Evolutionary conservation across 2,797 vertebrate genomes (phyloP).

Genomic region (Stomatorhinus walkeri): DNA sequence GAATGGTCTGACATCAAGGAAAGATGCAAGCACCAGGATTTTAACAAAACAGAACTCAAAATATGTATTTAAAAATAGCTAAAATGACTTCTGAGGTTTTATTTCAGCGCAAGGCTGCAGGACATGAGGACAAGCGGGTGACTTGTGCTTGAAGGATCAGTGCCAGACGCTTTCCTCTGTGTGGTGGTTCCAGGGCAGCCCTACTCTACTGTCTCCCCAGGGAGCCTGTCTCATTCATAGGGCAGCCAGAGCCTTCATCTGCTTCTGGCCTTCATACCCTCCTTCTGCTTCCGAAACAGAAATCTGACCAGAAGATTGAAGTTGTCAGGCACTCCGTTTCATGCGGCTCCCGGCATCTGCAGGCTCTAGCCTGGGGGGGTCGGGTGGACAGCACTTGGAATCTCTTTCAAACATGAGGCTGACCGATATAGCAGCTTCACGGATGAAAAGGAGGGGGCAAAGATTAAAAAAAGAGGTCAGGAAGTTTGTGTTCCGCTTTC

Average conservation of each 20-base stretch:
- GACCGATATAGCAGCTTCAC: constrained; percentile 8
- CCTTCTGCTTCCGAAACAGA: neutral
- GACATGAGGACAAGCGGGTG: neutral
- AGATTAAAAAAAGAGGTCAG: constrained; percentile 9
- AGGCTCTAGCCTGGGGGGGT: neutral
- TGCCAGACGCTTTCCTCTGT: neutral
- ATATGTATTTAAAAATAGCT: neutral
- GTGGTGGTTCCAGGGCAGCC: constrained; percentile 7
- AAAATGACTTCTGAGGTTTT: neutral
- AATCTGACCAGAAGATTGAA: constrained; percentile 2
- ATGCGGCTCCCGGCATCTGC: neutral
- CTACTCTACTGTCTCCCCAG: neutral
- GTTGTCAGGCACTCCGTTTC: constrained; percentile 2
- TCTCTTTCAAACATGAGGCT: constrained; percentile 18
- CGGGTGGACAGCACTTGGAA: constrained; percentile 10
- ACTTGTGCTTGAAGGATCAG: neutral
- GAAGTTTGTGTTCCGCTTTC: constrained; percentile 10
- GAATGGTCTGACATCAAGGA: neutral
- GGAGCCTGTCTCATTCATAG: constrained; percentile 3
- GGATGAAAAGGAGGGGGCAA: neutral
- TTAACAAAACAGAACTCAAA: constrained; percentile 8
- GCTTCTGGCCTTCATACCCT: constrained; percentile 5
- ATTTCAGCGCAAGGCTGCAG: neutral
- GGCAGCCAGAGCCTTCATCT: constrained; percentile 15
- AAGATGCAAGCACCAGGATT: neutral